Conservation (phyloP, 2,888 invertebrate genomes). For the Teleiodes luculella region DNA sequence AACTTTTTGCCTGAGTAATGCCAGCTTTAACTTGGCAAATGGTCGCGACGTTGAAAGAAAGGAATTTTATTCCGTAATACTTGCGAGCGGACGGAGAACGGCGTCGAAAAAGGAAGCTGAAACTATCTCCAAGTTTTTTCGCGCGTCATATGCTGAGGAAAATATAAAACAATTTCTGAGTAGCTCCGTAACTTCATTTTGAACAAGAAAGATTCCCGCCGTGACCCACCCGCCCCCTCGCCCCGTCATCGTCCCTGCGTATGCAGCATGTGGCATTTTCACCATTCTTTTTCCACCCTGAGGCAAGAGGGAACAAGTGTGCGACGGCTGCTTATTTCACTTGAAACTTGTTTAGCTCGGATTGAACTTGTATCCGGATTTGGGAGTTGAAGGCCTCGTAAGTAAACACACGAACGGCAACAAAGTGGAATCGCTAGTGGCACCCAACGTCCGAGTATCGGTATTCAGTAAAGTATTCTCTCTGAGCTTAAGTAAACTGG, state of each 20-base stretch:
- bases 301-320: slow-evolving; percentile 61
- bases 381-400: slow-evolving; percentile 50
- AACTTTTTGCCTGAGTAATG: slow-evolving; percentile 10
- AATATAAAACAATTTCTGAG: slow-evolving; percentile 67
- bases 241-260: slow-evolving; percentile 54
- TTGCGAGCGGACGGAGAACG: slow-evolving; percentile 32
- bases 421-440: slow-evolving; percentile 41
- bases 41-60: slow-evolving; percentile 32
- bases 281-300: slow-evolving; percentile 54
- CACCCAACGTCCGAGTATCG: slow-evolving; percentile 30
- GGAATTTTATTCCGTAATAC: slow-evolving; percentile 32
- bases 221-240: slow-evolving; percentile 31
- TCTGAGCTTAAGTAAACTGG: slow-evolving; percentile 22
- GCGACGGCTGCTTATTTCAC: slow-evolving; percentile 63
- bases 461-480: slow-evolving; percentile 23
- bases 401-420: slow-evolving; percentile 31
- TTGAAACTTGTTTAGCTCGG: slow-evolving; percentile 65
- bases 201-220: slow-evolving; percentile 62
- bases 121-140: slow-evolving; percentile 59
- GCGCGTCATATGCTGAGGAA: slow-evolving; percentile 49
- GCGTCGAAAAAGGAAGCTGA: slow-evolving; percentile 38
- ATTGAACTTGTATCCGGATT: slow-evolving; percentile 64
- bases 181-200: slow-evolving; percentile 69
- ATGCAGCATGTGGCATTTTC: slow-evolving; percentile 50
- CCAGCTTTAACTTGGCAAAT: slow-evolving; percentile 22